phyloP scores from a whole-genome alignment of 2,113 vertebrate genomes.

The Hylia prasina region DNA sequence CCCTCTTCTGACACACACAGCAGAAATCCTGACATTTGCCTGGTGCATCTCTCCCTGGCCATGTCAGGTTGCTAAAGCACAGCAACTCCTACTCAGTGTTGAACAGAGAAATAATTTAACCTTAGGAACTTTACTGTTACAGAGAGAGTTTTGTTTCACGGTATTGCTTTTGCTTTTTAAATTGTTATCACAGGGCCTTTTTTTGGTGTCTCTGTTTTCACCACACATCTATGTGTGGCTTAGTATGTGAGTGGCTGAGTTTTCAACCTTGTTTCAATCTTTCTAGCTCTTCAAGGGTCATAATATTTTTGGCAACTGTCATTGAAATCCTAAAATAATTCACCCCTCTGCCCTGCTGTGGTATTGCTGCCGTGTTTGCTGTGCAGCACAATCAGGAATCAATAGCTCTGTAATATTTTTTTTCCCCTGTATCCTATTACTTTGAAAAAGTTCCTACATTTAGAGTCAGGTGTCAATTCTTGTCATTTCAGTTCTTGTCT shows the following conservation, averaged over 20 bases:
- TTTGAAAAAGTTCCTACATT: not conserved
- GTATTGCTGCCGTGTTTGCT: not conserved
- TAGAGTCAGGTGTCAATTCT: not conserved
- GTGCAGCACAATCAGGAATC: not conserved
- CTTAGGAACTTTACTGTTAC: not conserved
- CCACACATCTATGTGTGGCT: not conserved
- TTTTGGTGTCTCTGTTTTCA: not conserved
- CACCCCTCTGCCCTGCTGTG: not conserved
- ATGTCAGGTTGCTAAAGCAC: not conserved
- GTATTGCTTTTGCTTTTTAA: not conserved
- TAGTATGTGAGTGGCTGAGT: not conserved
- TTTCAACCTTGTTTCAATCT: not conserved
- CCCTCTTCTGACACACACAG: not conserved
- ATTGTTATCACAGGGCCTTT: not conserved
- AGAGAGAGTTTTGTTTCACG: not conserved
- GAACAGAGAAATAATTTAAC: not conserved
- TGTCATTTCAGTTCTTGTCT: not conserved
- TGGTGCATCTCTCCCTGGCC: fast-evolving
- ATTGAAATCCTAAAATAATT: not conserved
- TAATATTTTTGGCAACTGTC: slow-evolving; percentile 10
- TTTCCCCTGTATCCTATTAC: not conserved
- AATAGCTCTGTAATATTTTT: not conserved
- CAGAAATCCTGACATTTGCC: not conserved
- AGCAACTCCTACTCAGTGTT: not conserved
- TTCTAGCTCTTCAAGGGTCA: not conserved